Evolutionary conservation across 2,797 vertebrate species (phyloP).

Genomic region (Hypotaenidia okinawae): DNA sequence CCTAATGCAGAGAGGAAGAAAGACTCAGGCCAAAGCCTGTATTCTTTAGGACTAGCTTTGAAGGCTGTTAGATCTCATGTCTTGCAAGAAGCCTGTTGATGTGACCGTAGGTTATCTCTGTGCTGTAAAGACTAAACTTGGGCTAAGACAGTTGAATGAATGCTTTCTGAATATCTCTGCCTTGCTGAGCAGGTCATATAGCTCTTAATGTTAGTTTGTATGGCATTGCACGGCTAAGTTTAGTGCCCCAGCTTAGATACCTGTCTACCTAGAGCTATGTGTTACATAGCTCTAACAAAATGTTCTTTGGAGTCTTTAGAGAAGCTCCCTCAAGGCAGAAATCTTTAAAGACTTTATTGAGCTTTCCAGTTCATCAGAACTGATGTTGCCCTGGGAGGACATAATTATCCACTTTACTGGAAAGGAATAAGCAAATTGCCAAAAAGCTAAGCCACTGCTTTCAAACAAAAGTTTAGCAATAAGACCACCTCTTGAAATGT

Average conservation of each 20-base stretch:
- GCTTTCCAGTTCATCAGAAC: not conserved
- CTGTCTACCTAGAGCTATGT: too few species aligned
- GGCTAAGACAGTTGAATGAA: not conserved
- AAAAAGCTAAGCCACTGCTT: not conserved
- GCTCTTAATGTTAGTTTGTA: not conserved
- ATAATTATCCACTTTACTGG: not conserved
- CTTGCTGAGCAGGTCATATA: not conserved
- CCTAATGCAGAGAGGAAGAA: not conserved
- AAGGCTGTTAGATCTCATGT: not conserved
- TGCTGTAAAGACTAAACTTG: not conserved
- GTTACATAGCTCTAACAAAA: not conserved
- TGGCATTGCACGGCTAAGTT: not conserved
- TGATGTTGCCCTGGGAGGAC: not conserved
- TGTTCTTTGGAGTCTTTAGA: not conserved
- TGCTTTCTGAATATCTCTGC: not conserved
- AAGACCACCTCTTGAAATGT: not conserved
- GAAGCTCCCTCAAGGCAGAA: not conserved
- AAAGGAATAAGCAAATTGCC: not conserved
- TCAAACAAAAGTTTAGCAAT: not conserved
- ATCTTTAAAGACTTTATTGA: not conserved
- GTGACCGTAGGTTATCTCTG: too few species aligned
- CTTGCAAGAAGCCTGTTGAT: not conserved
- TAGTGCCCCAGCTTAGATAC: not conserved
- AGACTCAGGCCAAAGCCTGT: not conserved
- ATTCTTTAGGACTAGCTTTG: not conserved